Percentiles rank a stretch among this genome's conserved stretches.
phyloP scores from a whole-genome alignment of 1,140 invertebrate species.

The Sogatella furcifera region DNA sequence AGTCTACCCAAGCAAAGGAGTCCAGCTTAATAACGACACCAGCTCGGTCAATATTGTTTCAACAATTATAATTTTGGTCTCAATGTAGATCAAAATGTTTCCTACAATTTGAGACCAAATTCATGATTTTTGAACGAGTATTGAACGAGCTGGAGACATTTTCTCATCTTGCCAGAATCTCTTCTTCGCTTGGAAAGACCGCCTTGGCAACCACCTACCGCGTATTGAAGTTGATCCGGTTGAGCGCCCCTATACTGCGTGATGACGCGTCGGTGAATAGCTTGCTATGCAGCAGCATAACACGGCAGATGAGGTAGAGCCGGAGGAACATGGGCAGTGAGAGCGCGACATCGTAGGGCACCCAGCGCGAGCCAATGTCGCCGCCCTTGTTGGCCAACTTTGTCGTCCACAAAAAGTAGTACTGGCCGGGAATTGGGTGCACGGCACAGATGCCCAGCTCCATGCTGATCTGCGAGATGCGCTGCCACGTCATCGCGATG shows the following conservation, averaged over 20 bases:
- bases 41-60: too few species aligned
- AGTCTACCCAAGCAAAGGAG: too few species aligned
- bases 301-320: slow-evolving; percentile 96
- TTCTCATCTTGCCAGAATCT: too few species aligned
- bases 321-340: slow-evolving; percentile 99
- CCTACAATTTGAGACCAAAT: too few species aligned
- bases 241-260: slow-evolving; percentile 79
- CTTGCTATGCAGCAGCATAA: slow-evolving; percentile 98
- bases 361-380: slow-evolving; percentile 68
- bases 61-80: too few species aligned
- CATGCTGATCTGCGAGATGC: slow-evolving; percentile 83
- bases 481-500: slow-evolving; percentile 97
- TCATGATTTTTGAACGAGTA: too few species aligned
- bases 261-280: slow-evolving; percentile 97
- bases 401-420: slow-evolving; percentile 92
- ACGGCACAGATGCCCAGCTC: slow-evolving; percentile 93
- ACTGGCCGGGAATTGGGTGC: slow-evolving; percentile 93
- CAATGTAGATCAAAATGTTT: too few species aligned
- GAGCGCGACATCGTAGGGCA: slow-evolving; percentile 89
- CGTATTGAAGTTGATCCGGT: slow-evolving; percentile 99
- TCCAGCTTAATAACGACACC: too few species aligned
- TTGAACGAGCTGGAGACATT: too few species aligned
- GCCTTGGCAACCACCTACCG: slow-evolving; percentile 45
- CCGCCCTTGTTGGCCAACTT: slow-evolving; percentile 87
- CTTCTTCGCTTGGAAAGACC: too few species aligned